Percentiles rank a stretch among this genome's conserved stretches.
Conservation (phyloP, 2,888 invertebrate species). For the Agrotis exclamationis region DNA sequence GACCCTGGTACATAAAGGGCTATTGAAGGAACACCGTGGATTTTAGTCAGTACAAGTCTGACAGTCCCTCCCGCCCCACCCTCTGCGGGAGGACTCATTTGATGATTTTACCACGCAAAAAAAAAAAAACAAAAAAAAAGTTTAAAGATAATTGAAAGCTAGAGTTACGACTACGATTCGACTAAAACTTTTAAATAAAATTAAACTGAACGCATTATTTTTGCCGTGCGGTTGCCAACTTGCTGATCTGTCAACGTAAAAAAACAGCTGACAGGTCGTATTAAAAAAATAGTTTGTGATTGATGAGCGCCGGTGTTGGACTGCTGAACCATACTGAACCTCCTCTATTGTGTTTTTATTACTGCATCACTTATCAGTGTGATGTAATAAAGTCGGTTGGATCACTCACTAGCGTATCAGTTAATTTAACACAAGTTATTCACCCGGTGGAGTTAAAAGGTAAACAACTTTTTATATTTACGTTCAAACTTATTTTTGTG, state of each 20-base stretch:
- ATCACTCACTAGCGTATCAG: constrained; percentile 57
- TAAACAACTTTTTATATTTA: constrained; percentile 29
- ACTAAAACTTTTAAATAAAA: not conserved
- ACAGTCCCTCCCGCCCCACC: too few species aligned
- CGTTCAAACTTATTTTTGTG: not conserved
- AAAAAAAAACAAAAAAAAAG: too few species aligned
- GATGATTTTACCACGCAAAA: too few species aligned
- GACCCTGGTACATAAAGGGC: too few species aligned
- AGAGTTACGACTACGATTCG: not conserved
- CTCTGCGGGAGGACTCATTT: too few species aligned
- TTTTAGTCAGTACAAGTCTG: too few species aligned
- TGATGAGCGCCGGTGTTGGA: constrained; percentile 26
- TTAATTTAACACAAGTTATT: constrained; percentile 24
- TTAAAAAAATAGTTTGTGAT: constrained; percentile 33
- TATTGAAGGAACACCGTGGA: too few species aligned
- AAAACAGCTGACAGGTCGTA: constrained; percentile 30
- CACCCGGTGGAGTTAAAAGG: constrained; percentile 33
- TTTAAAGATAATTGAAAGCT: too few species aligned
- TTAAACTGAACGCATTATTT: constrained; percentile 39
- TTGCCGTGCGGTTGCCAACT: constrained; percentile 54
- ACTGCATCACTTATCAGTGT: constrained; percentile 66
- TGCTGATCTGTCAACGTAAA: constrained; percentile 62
- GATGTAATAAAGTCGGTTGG: constrained; percentile 70
- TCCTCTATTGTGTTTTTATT: constrained; percentile 65
- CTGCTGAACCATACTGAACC: constrained; percentile 52